phyloP scores from a whole-genome alignment of 2,113 vertebrate genomes.

The Sciurus niger region DNA sequence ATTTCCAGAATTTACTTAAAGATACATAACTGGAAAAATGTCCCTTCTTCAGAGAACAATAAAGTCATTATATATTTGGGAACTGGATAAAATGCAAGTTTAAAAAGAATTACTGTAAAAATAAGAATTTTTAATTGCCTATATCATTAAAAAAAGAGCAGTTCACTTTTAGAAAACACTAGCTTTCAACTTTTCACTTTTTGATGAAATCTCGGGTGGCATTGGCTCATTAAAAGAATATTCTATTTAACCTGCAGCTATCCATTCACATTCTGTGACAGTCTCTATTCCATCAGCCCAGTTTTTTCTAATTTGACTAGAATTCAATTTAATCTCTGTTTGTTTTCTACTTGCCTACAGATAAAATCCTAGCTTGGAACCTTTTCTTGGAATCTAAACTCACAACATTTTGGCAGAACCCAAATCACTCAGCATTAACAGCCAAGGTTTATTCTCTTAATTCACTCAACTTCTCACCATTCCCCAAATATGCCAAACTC shows the following conservation, averaged over 20 bases:
- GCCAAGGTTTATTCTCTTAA: background rate
- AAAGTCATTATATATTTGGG: background rate
- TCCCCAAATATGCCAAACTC: background rate
- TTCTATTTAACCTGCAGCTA: background rate
- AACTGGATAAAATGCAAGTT: background rate
- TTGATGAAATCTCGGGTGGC: background rate
- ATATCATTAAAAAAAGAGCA: background rate
- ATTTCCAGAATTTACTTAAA: background rate
- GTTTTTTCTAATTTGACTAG: background rate
- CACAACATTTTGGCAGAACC: background rate
- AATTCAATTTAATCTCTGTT: constrained; percentile 28
- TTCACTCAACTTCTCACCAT: background rate
- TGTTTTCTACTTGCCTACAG: constrained; percentile 15
- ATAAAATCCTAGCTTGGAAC: background rate
- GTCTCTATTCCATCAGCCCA: background rate
- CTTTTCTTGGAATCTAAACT: background rate
- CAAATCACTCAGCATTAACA: background rate
- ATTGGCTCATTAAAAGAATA: background rate
- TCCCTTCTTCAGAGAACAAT: background rate
- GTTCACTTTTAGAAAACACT: background rate
- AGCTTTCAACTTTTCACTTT: background rate
- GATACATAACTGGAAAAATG: background rate
- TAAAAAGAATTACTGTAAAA: background rate
- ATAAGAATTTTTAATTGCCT: background rate
- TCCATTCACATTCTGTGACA: background rate